These are phyloP conservation scores for Plodia interpunctella DNA, from an alignment of 1,140 invertebrate species.

Conservation along the genomic window DNA sequence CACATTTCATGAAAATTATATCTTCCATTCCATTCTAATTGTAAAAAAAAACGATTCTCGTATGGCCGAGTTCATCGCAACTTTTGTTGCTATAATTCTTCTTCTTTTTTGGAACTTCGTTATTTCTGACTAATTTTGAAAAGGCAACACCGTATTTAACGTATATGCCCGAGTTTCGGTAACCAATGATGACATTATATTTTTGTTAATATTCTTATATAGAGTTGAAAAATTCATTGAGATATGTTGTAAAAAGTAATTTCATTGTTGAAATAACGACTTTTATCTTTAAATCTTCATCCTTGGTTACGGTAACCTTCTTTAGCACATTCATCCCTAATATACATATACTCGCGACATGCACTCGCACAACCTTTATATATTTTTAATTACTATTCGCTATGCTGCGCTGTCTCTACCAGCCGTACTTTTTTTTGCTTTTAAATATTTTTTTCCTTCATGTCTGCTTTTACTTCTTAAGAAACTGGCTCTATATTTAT, in stretches of 20 bases:
- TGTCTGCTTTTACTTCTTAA: not conserved
- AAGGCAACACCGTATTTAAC: not conserved
- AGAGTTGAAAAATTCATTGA: not conserved
- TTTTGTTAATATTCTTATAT: not conserved
- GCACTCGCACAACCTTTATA: constrained; percentile 42
- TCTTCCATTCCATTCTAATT: not conserved
- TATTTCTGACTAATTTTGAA: not conserved
- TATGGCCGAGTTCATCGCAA: not conserved
- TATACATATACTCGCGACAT: constrained; percentile 19
- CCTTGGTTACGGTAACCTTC: not conserved
- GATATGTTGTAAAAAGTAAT: not conserved
- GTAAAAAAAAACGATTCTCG: not conserved
- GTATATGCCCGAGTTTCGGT: not conserved
- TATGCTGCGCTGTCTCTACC: constrained; percentile 7
- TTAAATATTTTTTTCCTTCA: not conserved
- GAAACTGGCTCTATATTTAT: not conserved
- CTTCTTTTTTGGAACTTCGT: not conserved
- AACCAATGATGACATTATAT: not conserved
- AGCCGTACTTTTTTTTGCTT: not conserved
- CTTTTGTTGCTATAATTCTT: not conserved
- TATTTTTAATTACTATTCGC: constrained; percentile 21
- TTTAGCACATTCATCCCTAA: constrained; percentile 2
- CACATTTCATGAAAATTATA: not conserved
- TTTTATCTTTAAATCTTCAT: not conserved
- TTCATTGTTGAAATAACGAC: not conserved